Conservation (phyloP, 2,888 invertebrate genomes). For the Machimus rusticus region DNA sequence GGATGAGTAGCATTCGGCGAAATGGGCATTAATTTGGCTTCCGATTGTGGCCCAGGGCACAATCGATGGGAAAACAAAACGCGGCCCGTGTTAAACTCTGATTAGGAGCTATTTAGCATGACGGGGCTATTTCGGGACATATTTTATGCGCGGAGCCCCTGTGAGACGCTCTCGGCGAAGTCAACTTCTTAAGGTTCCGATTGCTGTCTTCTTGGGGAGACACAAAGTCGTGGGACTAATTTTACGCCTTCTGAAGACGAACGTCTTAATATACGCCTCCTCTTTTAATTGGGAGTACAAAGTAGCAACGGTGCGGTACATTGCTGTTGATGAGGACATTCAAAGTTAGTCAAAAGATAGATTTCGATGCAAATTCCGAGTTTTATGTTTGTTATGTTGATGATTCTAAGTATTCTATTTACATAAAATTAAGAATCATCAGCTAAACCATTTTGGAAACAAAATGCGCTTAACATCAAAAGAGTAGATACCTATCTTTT, state of each 20-base stretch:
- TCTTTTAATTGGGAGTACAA: not conserved
- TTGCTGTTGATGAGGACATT: not conserved
- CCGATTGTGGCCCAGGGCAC: conserved; percentile 15
- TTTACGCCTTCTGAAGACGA: not conserved
- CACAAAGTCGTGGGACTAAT: conserved; percentile 4
- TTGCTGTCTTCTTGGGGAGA: not conserved
- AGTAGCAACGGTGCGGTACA: not conserved
- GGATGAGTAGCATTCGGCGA: conserved; percentile 15
- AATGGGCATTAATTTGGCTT: conserved; percentile 33
- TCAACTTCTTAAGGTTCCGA: conserved; percentile 3
- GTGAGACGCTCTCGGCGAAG: not conserved
- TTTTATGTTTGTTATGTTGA: not conserved
- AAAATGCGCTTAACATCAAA: not conserved
- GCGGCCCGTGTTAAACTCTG: conserved; percentile 29
- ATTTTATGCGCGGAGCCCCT: not conserved
- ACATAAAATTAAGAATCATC: not conserved
- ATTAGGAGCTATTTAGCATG: conserved; percentile 34
- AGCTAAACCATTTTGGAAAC: not conserved
- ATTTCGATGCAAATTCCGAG: not conserved
- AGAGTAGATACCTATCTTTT: not conserved
- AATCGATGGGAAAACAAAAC: conserved; percentile 37
- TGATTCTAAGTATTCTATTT: not conserved
- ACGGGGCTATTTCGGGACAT: not conserved
- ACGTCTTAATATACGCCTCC: not conserved
- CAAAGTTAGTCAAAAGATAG: not conserved